phyloP scores from a whole-genome alignment of 2,797 vertebrate genomes.

The Phaenicophaeus curvirostris region DNA sequence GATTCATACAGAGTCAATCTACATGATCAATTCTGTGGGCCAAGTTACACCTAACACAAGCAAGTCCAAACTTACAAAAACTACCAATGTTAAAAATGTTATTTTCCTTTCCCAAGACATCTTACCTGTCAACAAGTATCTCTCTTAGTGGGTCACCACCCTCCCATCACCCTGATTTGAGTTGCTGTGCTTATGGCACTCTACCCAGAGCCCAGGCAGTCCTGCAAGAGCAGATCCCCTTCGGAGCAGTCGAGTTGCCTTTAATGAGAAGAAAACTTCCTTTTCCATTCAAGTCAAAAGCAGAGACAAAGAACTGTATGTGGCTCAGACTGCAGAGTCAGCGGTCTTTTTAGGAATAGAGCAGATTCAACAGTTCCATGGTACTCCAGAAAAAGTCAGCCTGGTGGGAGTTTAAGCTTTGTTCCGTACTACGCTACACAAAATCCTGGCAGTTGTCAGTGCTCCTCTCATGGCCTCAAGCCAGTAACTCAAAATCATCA shows the following conservation, averaged over 20 bases:
- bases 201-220: neutral
- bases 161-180: neutral
- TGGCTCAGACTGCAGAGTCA: slow-evolving; percentile 31
- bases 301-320: slow-evolving; percentile 27
- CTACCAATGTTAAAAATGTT: rapidly evolving
- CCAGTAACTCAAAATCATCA: neutral
- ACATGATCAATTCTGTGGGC: neutral
- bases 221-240: slow-evolving; percentile 46
- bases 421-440: rapidly evolving
- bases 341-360: slow-evolving; percentile 25
- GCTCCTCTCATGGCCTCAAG: neutral
- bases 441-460: neutral
- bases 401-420: neutral
- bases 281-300: slow-evolving; percentile 40
- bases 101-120: neutral
- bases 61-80: neutral
- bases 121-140: neutral
- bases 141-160: neutral
- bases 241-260: slow-evolving; percentile 11
- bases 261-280: slow-evolving; percentile 40
- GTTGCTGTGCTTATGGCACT: neutral
- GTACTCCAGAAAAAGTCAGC: neutral
- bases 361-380: neutral
- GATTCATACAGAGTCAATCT: neutral
- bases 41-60: neutral